Percentiles rank a stretch among this genome's conserved stretches.
phyloP scores from a whole-genome alignment of 2,113 vertebrate genomes.

The Pelecanus crispus region DNA sequence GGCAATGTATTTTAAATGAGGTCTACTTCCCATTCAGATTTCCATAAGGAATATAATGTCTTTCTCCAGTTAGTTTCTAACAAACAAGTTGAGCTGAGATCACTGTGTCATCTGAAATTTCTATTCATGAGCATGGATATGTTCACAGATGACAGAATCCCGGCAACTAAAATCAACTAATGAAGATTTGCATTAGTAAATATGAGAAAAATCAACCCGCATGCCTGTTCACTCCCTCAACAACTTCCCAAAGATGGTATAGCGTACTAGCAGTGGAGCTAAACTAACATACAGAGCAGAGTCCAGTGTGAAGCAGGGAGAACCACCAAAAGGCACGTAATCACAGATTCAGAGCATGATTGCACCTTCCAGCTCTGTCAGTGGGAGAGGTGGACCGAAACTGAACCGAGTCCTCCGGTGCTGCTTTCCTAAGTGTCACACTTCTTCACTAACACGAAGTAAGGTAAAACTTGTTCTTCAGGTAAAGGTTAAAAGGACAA shows the following conservation, averaged over 20 bases:
- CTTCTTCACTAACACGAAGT: background rate
- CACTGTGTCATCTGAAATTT: background rate
- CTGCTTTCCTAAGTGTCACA: background rate
- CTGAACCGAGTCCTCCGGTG: background rate
- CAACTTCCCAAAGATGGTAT: accelerated
- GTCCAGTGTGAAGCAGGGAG: background rate
- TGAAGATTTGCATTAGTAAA: background rate
- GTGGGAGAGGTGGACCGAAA: background rate
- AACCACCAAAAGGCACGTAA: background rate
- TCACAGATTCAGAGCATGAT: background rate
- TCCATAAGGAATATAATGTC: background rate
- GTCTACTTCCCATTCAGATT: background rate
- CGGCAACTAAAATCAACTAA: background rate
- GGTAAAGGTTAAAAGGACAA: background rate
- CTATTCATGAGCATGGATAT: accelerated
- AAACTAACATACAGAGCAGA: background rate
- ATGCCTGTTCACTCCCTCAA: background rate
- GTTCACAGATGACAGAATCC: background rate
- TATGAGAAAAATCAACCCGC: background rate
- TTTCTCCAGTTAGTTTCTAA: background rate
- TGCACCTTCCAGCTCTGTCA: background rate
- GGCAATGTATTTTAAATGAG: background rate
- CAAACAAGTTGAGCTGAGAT: background rate
- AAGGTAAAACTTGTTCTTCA: background rate
- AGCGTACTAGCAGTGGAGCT: background rate